A percentile compares a stretch with the other conserved stretches of the same genome.
Conservation (phyloP, 2,113 vertebrate species). For the Pseudopodoces humilis region DNA sequence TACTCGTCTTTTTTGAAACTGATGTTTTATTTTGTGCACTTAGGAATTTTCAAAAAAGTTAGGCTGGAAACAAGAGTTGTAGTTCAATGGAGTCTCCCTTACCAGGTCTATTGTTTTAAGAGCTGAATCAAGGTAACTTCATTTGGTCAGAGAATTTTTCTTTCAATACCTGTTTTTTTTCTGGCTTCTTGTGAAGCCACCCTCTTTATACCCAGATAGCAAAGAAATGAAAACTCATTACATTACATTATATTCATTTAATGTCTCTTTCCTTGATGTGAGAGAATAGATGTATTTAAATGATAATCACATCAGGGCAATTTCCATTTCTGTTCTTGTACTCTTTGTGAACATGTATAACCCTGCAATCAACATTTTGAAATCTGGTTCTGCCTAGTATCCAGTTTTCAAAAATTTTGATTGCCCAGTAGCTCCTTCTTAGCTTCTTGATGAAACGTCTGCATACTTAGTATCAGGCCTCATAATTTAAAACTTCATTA, state of each 20-base stretch:
- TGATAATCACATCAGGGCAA: conserved; percentile 26
- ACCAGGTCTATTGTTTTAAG: background rate
- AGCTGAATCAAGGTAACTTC: background rate
- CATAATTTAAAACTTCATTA: conserved; percentile 19
- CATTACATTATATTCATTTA: background rate
- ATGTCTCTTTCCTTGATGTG: background rate
- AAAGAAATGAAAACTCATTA: conserved; percentile 9
- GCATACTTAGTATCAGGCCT: background rate
- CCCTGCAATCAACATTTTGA: conserved; percentile 46
- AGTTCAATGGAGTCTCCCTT: background rate
- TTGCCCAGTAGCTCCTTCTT: conserved; percentile 20
- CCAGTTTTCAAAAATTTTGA: conserved; percentile 29
- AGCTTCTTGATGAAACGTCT: conserved; percentile 20
- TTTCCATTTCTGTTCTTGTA: conserved; percentile 8
- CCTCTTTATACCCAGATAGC: background rate
- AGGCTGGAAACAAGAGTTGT: background rate
- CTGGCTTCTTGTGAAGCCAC: background rate
- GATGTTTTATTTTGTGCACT: background rate
- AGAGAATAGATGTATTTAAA: conserved; percentile 13
- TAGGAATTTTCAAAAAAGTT: background rate
- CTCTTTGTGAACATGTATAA: conserved; percentile 11
- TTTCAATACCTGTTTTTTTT: background rate
- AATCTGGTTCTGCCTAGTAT: background rate
- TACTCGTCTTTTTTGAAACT: background rate
- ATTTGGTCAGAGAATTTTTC: background rate